These are phyloP conservation scores for Tetramorium parvispinum DNA, from an alignment of 1,140 invertebrate genomes.

Conservation along the genomic window DNA sequence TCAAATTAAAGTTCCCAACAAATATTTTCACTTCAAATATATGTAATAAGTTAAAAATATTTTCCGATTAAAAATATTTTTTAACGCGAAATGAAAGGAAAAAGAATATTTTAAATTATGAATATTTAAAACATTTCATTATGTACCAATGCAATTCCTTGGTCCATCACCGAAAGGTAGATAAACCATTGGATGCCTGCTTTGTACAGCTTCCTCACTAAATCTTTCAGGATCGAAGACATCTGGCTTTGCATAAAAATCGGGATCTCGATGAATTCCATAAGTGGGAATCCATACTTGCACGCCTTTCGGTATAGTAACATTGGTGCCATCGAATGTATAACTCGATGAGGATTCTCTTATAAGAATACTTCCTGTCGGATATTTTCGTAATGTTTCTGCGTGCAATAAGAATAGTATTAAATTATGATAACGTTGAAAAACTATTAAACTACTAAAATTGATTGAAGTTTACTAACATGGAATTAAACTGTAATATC, in stretches of 20 bases:
- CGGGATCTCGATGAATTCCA: slow-evolving; percentile 87
- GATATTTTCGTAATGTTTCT: slow-evolving; percentile 87
- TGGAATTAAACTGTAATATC: not conserved
- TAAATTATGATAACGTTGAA: not conserved
- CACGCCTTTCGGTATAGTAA: slow-evolving; percentile 82
- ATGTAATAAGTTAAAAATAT: too few species aligned
- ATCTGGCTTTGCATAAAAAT: slow-evolving; percentile 87
- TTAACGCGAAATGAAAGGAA: not conserved
- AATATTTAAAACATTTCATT: too few species aligned
- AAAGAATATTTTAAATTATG: slow-evolving; percentile 10
- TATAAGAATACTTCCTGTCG: slow-evolving; percentile 78
- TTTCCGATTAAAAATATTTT: not conserved
- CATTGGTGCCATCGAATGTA: slow-evolving; percentile 82
- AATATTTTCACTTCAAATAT: not conserved
- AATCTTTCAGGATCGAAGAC: slow-evolving; percentile 88
- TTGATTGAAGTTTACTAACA: not conserved
- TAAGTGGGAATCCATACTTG: slow-evolving; percentile 82
- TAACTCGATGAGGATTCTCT: slow-evolving; percentile 84
- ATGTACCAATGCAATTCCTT: slow-evolving; percentile 90
- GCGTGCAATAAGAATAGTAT: slow-evolving; percentile 5
- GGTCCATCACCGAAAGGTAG: slow-evolving; percentile 91
- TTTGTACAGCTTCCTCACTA: slow-evolving; percentile 82
- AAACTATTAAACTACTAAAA: not conserved
- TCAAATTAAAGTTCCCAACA: not conserved
- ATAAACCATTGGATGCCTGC: slow-evolving; percentile 84